These are phyloP conservation scores for Blastomussa wellsi DNA, from an alignment of 92 coral and sea anemone species.

Conservation along the genomic window DNA sequence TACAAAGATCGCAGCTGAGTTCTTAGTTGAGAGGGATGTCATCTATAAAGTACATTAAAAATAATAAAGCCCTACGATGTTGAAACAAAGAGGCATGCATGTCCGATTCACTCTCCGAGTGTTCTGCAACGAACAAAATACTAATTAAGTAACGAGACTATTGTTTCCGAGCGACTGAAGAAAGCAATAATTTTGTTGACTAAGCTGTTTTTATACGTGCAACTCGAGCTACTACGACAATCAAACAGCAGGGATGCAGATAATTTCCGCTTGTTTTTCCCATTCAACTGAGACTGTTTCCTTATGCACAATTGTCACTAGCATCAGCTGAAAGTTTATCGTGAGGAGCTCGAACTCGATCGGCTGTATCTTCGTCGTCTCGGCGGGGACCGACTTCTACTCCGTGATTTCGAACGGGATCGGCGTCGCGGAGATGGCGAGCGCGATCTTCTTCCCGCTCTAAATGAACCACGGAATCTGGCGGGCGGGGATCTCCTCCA, in stretches of 20 bases:
- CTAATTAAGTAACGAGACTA: background rate
- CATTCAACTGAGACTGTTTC: background rate
- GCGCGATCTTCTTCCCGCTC: conserved; percentile 86
- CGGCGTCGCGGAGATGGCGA: conserved; percentile 86
- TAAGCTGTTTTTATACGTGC: background rate
- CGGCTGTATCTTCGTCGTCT: conserved; percentile 89
- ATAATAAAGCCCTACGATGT: background rate
- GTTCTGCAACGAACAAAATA: background rate
- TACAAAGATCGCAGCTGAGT: background rate
- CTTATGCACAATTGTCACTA: background rate
- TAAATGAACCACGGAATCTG: conserved; percentile 77
- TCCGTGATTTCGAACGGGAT: conserved; percentile 81
- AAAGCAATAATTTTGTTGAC: background rate
- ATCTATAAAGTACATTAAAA: background rate
- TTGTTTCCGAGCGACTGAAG: background rate
- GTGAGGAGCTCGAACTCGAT: conserved; percentile 79
- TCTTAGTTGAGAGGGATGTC: background rate
- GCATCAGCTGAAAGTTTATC: conserved; percentile 10
- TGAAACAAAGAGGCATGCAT: background rate
- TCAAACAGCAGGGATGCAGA: background rate
- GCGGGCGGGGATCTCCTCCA: conserved; percentile 97
- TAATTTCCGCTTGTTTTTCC: background rate
- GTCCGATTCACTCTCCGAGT: background rate
- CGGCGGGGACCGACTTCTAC: conserved; percentile 84
- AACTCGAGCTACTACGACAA: background rate